These are phyloP conservation scores for Balaenoptera acutorostrata DNA, from an alignment of 2,113 vertebrate species.

Conservation along the genomic window DNA sequence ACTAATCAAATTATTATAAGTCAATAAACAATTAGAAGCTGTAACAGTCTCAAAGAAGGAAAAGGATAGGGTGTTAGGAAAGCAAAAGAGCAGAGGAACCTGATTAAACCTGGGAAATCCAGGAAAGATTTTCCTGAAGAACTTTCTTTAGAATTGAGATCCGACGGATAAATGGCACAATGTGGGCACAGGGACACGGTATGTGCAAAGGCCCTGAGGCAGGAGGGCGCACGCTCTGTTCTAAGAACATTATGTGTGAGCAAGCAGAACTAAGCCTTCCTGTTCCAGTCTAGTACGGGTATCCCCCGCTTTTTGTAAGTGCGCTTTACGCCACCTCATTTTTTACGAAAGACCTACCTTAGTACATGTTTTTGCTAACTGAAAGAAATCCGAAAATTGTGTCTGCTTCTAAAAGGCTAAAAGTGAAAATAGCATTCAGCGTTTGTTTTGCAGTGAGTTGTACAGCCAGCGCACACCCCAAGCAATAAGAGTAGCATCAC, in stretches of 20 bases:
- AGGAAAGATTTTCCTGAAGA: neutral
- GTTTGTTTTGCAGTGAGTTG: neutral
- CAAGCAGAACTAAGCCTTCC: neutral
- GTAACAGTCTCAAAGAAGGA: neutral
- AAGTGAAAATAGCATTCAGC: neutral
- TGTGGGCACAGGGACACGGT: fast-evolving
- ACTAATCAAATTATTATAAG: neutral
- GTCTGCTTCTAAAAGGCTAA: neutral
- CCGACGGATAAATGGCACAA: neutral
- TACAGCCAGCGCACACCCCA: neutral
- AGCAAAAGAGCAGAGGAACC: neutral
- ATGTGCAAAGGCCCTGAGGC: neutral
- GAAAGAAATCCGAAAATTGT: neutral
- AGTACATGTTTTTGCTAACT: neutral
- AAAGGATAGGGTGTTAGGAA: neutral
- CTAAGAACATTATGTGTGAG: neutral
- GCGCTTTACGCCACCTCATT: neutral
- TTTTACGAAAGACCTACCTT: neutral
- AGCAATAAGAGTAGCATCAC: neutral
- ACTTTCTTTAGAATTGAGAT: neutral
- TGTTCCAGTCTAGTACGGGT: neutral
- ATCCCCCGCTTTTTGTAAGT: neutral
- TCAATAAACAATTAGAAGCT: neutral
- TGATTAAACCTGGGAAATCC: neutral
- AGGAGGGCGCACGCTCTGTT: neutral